Percentiles rank a stretch among this genome's conserved stretches.
These are phyloP conservation scores for Diabrotica virgifera DNA, from an alignment of 1,140 invertebrate genomes.

Conservation along the genomic window DNA sequence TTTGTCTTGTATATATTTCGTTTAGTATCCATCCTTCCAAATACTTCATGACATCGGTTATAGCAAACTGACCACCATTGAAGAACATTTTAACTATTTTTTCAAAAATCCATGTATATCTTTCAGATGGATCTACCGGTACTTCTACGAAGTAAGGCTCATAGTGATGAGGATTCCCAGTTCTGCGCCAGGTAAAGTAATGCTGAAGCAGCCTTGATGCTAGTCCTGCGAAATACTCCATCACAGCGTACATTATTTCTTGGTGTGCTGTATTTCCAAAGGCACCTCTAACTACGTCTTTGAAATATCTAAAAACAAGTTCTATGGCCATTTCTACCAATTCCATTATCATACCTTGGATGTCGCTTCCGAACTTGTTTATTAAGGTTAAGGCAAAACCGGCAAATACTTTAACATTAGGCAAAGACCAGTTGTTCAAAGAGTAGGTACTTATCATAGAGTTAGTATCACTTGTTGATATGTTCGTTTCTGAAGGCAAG, in stretches of 20 bases:
- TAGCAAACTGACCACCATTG: constrained; percentile 1
- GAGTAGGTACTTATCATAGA: neutral
- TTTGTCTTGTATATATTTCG: neutral
- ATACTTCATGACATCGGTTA: neutral
- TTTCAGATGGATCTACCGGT: constrained; percentile 15
- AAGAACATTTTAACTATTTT: constrained; percentile 20
- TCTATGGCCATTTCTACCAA: constrained; percentile 7
- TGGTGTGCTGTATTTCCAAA: constrained; percentile 21
- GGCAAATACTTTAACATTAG: constrained; percentile 6
- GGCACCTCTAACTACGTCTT: constrained; percentile 8
- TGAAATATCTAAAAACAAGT: neutral
- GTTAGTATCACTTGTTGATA: neutral
- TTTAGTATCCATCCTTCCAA: neutral
- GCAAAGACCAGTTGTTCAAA: neutral
- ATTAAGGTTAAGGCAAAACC: constrained; percentile 5
- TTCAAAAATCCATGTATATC: constrained; percentile 23
- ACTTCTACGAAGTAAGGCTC: constrained; percentile 18
- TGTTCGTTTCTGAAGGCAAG: constrained; percentile 22
- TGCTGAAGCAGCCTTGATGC: constrained; percentile 19
- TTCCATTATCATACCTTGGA: constrained; percentile 16
- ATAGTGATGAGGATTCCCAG: constrained; percentile 18
- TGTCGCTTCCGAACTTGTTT: constrained; percentile 7
- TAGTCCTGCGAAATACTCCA: constrained; percentile 23
- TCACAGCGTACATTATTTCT: constrained; percentile 21
- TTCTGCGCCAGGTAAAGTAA: constrained; percentile 23